These are phyloP conservation scores for Myotis daubentonii DNA, from an alignment of 2,797 vertebrate genomes.

Conservation along the genomic window DNA sequence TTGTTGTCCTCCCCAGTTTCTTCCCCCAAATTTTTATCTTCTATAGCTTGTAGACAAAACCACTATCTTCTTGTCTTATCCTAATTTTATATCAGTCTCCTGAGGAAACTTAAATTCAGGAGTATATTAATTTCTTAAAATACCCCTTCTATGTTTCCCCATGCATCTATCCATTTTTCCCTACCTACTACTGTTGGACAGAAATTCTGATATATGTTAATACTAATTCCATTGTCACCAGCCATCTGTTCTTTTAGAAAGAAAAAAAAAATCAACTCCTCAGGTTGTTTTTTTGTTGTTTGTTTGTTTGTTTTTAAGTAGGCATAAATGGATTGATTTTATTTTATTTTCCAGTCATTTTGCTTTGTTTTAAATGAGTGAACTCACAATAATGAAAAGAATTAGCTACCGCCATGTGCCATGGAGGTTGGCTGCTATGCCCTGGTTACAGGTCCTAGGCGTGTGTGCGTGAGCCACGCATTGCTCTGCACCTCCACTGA, in stretches of 20 bases:
- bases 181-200: not conserved
- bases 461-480: fast-evolving
- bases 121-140: not conserved
- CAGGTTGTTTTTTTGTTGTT: not conserved
- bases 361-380: not conserved
- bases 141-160: not conserved
- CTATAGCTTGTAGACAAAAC: not conserved
- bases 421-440: not conserved
- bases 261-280: not conserved
- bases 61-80: not conserved
- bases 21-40: not conserved
- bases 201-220: not conserved
- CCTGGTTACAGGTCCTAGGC: too few relatives aligned
- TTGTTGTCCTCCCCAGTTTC: not conserved
- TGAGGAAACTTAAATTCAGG: not conserved
- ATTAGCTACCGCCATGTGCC: not conserved
- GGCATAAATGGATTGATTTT: not conserved
- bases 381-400: not conserved
- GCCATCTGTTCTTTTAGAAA: not conserved
- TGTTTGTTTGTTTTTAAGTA: not conserved
- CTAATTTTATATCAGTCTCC: not conserved
- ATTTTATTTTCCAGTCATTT: not conserved
- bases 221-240: not conserved
- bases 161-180: not conserved
- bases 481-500: not conserved